Percentiles rank a stretch among this genome's conserved stretches.
Conservation (phyloP, 2,797 vertebrate species). For the Agapornis canus region DNA sequence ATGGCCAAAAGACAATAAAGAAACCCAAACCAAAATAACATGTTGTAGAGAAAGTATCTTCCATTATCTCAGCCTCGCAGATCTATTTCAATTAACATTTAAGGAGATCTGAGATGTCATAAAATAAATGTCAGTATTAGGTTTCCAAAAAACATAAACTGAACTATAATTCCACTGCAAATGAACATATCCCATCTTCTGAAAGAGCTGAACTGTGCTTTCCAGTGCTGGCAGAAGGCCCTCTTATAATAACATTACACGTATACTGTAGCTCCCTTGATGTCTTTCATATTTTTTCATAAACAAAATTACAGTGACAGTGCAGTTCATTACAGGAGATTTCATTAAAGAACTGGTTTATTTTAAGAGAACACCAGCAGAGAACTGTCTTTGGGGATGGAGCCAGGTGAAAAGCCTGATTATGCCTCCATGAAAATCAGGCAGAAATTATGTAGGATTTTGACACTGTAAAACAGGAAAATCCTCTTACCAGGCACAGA, state of each 20-base stretch:
- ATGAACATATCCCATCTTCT: neutral
- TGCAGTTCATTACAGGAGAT: conserved; percentile 56
- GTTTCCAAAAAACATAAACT: conserved; percentile 48
- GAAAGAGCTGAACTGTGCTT: conserved; percentile 38
- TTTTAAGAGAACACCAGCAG: conserved; percentile 57
- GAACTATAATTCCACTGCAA: conserved; percentile 26
- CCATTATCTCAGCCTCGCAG: neutral
- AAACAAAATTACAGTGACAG: conserved; percentile 49
- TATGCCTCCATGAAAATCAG: conserved; percentile 37
- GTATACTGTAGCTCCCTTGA: conserved; percentile 41
- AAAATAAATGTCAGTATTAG: conserved; percentile 40
- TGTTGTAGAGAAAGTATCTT: neutral
- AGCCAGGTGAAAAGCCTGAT: neutral
- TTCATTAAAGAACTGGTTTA: conserved; percentile 57
- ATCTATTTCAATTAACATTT: conserved; percentile 53
- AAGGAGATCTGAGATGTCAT: conserved; percentile 1
- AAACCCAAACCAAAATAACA: neutral
- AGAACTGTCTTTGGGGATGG: conserved; percentile 45
- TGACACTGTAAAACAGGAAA: conserved; percentile 53
- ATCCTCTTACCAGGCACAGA: conserved; percentile 58
- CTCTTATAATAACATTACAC: conserved; percentile 59
- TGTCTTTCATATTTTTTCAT: conserved; percentile 65
- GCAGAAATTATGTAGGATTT: conserved; percentile 68
- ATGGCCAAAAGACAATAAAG: neutral
- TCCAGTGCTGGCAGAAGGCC: conserved; percentile 53